Evolutionary conservation across 1,140 invertebrate species (phyloP), one percentile per base, ranked within the genome.

Genomic region (Yoshiicerus persimilis): DNA sequence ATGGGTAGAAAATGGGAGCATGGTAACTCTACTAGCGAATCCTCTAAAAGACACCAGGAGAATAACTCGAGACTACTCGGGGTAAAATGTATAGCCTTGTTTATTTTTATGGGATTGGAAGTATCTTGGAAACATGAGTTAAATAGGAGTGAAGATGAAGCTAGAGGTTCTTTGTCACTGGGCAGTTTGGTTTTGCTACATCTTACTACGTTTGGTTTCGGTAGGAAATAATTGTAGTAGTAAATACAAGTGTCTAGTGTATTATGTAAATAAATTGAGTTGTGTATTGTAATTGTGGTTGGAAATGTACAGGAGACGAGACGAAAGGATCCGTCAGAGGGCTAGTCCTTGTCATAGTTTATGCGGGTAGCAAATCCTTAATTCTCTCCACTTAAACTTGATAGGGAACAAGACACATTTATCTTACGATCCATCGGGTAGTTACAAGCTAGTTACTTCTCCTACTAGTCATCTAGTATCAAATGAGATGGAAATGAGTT

Each of bases 331-430:
- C 23, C 23, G 64, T 27, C 23, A 66, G 64, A 66, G 23, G 27
- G 64, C 23, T 25, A 66, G 64, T 27, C 23, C 4, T 13, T 34
- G 70, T 77, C 27, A 34, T 77, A 80, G 20, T 80, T 80, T 80
- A 80, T 80, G 75, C 30, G 75, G 75, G 75, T 80, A 80, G 75
- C 75, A 36, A 36, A 80, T 80, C 75, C 32, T 34, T 80, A 80
- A 80, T 80, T 80, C 34, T 80, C 32, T 38, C 75, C 32, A 38
- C 75, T 80, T 80, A 80, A 80, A 80, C 27, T 70, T 70, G 66
- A 70, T 70, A 70, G 66, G 3, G 25, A 30, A 30, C 66, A 70
- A 70, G 66, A 70, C 66, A 70, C 27, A 70, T 70, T 70, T 70
- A 70, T 70, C 66, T 70, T 70, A 13, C 4, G 30, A 13, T 32